Evolutionary conservation across 2,888 invertebrate species (phyloP), one percentile per base, ranked within the genome.

Genomic region (Lobophora halterata): DNA sequence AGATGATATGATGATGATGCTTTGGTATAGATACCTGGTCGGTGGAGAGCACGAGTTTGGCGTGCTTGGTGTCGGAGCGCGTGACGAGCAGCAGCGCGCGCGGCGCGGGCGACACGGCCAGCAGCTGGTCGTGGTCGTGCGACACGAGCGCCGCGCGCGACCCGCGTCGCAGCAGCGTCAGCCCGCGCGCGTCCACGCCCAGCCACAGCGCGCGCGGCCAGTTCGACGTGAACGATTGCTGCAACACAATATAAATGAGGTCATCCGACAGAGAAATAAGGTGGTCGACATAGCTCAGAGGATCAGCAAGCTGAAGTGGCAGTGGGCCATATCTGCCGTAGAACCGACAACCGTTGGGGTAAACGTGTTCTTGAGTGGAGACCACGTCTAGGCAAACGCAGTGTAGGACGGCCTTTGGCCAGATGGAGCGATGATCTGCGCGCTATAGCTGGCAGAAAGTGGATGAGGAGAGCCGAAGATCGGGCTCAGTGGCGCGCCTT

Each of bases 181-280:
- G 91, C 9, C 98, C 98, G 59, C 91, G 92, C 75, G 97, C 97
- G 81, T 97, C 97, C 31, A 98, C 95, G 11, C 96, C 97, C 55
- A 98, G 86, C 96, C 97, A 97, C 25, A 98, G 87, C 23, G 94
- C 92, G 64, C 97, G 91, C 13, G 98, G 97, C 95, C 98, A 97
- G 79, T 96, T 96, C 12, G 97, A 97, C 6, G 97, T 97, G 75
- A 97, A 97, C 5, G 96, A 95, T 93, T 98, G 97, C 95, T 95
- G 76, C 1, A 16, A 24, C 7, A 38, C 12, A 37, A 33, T 14
- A 9, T 1, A 6, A 11, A 6, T 5, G 9, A 19, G 6, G n/a
- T n/a, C 5, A 17, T n/a, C 5, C 5, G 3, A 14, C 14, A 14
- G 14, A 14, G 3, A 5, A 3, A 5, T 14, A 14, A 14, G 5